Base-by-base conservation (phyloP, 2,888 invertebrate genomes). In the Caenorhabditis sp. region DNA sequence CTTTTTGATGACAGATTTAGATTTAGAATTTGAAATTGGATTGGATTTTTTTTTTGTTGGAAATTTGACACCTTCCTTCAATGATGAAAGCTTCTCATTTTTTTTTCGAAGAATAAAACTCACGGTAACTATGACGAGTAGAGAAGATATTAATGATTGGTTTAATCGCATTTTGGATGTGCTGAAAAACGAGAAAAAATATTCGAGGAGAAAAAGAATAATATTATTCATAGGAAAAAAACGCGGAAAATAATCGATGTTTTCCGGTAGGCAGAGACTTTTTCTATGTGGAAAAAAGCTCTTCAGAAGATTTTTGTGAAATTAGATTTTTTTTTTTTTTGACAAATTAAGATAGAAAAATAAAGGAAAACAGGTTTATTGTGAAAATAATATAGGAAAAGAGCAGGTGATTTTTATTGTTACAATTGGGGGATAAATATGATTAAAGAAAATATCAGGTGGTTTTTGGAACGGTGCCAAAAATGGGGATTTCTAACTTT, bases 81-180 rank as follows among this genome's bases (percentile, higher is more conserved):
- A 36, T 8, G 7, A 5, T 36, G 36, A 36, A 8, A 36, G 5
- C 10, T 36, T 36, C 36, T 10, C 36, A 36, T 36, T 36, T 36
- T 36, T 36, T 36, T 36, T n/a, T n/a, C n/a, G 21, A 7, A 5
- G 56, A n/a, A 26, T 26, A 26, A 21, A 26, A 14, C 27, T 59
- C 49, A 70, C 70, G 62, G 58, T 53, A 54, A 59, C 63, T 21
- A 62, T 63, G 25, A 2, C 43, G 14, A 43, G 17, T 3, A 66
- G 36, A 38, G 67, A 58, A 17, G 64, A 61, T 4, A 67, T 25
- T 56, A 71, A 64, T 43, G 60, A 61, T 31, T 64, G 71, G 71
- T 71, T 71, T 71, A 71, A 71, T 67, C 67, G 63, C 67, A 67
- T 67, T 61, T 67, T 67, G 21, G 71, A 59, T 67, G 63, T 71